Evolutionary conservation across 1,140 invertebrate species (phyloP).

Genomic region (Lucilia cuprina): DNA sequence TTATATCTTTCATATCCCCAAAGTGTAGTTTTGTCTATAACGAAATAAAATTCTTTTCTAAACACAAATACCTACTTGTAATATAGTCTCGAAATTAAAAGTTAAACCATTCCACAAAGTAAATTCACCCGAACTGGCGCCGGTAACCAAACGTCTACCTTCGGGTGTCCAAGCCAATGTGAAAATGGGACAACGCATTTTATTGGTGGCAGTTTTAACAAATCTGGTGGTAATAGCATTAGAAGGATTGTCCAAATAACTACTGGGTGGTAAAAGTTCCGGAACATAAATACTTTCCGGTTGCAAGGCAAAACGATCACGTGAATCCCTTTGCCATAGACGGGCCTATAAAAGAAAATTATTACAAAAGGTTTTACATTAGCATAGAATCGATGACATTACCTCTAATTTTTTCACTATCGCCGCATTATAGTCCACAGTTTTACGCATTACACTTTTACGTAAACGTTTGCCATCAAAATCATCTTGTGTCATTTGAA

Average conservation of each 20-base stretch:
- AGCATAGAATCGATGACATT: background rate
- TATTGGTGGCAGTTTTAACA: constrained; percentile 98
- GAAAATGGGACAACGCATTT: constrained; percentile 99
- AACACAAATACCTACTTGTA: constrained; percentile 78
- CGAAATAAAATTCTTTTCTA: background rate
- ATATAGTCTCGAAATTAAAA: constrained; percentile 99
- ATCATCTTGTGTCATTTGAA: constrained; percentile 76
- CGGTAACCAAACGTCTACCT: constrained; percentile 95
- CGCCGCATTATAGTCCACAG: constrained; percentile 97
- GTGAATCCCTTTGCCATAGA: constrained; percentile 90
- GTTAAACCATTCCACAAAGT: constrained; percentile 99
- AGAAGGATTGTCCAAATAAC: constrained; percentile 92
- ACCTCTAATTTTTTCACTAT: constrained; percentile 88
- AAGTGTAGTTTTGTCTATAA: too few species aligned
- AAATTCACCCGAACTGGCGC: constrained; percentile 98
- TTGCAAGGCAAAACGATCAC: constrained; percentile 85
- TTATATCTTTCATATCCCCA: too few species aligned
- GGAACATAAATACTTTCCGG: constrained; percentile 92
- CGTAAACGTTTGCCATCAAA: constrained; percentile 95
- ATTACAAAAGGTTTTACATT: background rate
- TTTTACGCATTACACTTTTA: constrained; percentile 97
- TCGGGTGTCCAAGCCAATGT: constrained; percentile 99
- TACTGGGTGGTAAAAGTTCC: constrained; percentile 85
- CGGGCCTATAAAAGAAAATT: constrained; percentile 71
- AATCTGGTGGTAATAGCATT: constrained; percentile 97